Conservation (phyloP, 2,888 invertebrate species). For the Digitonthophagus gazella region DNA sequence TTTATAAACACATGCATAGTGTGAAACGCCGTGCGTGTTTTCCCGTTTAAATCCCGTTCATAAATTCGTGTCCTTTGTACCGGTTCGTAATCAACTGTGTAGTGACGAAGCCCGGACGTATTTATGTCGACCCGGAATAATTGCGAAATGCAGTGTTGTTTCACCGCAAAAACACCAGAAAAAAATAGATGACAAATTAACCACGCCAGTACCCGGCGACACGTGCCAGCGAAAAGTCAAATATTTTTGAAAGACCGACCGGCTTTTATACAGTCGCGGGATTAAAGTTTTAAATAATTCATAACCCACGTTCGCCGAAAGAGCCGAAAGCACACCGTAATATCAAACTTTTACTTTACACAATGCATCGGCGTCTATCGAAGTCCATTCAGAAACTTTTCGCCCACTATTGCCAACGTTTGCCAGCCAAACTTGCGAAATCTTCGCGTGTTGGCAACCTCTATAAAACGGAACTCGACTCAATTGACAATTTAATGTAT, state of each 20-base stretch:
- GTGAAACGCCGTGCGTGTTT: neutral
- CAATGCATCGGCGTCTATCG: neutral
- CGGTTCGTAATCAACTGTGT: neutral
- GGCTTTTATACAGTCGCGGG: neutral
- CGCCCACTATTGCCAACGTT: neutral
- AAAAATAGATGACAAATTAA: too few species aligned
- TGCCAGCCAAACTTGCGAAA: neutral
- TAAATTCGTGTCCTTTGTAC: neutral
- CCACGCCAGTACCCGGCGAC: too few species aligned
- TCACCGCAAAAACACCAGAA: neutral
- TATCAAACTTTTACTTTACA: neutral
- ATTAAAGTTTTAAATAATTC: neutral
- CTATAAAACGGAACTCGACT: neutral
- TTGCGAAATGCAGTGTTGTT: neutral
- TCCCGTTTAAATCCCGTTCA: conserved; percentile 7
- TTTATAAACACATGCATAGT: neutral
- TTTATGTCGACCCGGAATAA: neutral
- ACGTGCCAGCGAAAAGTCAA: neutral
- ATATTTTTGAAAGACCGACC: neutral
- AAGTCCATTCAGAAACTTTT: neutral
- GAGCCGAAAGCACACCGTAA: neutral
- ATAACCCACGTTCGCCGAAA: neutral
- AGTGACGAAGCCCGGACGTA: neutral
- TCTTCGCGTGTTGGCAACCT: neutral
- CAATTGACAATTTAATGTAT: neutral